These are phyloP conservation scores for Sarcophaga bullata DNA, from an alignment of 1,140 invertebrate species.

Conservation along the genomic window DNA sequence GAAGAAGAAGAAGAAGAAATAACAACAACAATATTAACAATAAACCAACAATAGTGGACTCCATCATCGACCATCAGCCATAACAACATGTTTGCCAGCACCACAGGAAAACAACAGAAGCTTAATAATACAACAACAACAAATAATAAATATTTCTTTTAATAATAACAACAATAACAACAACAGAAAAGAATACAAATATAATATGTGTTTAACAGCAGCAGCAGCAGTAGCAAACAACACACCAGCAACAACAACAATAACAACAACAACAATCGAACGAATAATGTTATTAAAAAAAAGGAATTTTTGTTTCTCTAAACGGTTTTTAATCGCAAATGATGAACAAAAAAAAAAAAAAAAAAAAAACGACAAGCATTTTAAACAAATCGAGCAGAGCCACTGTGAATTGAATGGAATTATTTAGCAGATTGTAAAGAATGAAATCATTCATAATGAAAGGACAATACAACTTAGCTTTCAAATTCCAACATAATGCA, in stretches of 20 bases:
- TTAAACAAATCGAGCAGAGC: background rate
- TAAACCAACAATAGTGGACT: too few relatives aligned
- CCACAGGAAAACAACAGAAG: slow-evolving; percentile 18
- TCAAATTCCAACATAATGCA: too few relatives aligned
- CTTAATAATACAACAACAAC: slow-evolving; percentile 8
- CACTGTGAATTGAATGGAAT: background rate
- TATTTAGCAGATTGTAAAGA: too few relatives aligned
- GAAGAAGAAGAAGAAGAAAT: too few relatives aligned
- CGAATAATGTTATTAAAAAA: background rate
- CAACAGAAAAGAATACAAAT: too few relatives aligned
- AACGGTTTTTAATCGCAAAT: background rate
- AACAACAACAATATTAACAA: too few relatives aligned
- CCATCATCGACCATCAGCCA: background rate
- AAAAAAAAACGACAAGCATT: background rate
- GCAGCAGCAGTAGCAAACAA: too few relatives aligned
- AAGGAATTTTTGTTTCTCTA: background rate
- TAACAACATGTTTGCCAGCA: slow-evolving; percentile 29
- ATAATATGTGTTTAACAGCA: too few relatives aligned
- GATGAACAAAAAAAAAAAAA: background rate
- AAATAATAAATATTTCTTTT: too few relatives aligned
- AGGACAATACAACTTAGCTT: too few relatives aligned
- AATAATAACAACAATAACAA: background rate
- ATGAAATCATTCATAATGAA: too few relatives aligned
- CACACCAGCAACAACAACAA: too few relatives aligned
- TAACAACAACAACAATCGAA: background rate